Evolutionary conservation across 2,888 invertebrate species (phyloP), one percentile per base, ranked within the genome.

Genomic region (Sepioteuthis lessoniana): DNA sequence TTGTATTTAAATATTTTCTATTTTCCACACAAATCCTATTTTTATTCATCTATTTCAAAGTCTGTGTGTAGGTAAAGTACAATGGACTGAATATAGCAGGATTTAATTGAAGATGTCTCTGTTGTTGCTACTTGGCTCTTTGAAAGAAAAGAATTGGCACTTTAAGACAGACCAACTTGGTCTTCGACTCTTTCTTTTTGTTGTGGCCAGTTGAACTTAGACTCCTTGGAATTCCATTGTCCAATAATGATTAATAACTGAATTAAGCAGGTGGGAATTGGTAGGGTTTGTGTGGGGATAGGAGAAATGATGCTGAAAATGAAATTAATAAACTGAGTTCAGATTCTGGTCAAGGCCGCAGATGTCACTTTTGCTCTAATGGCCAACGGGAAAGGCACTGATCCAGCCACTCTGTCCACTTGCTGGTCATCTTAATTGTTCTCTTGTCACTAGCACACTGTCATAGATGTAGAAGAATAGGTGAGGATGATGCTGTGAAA

Each of bases 191-290:
- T 76, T 76, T 21, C 76, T 76, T 76, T 76, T 76, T 76, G 76
- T 76, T 76, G 76, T n/a, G 76, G 76, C n/a, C 76, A 76, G 76
- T n/a, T 76, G 76, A 76, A 76, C n/a, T 76, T 76, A n/a, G 76
- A 76, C 76, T 76, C n/a, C 76, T 76, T n/a, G 8, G 76, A 76
- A 76, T 76, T 76, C 76, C 31, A 76, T 76, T 76, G 76, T 76
- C 76, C 76, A 76, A 31, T 31, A 76, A 76, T 76, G 76, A 76
- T 76, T 76, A n/a, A 76, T 76, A 76, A 76, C 76, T 76, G 76
- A 76, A n/a, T 50, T n/a, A n/a, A 76, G 76, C 76, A 76, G 76
- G 76, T 76, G 76, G n/a, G 16, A 76, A 76, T 76, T 76, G 76
- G 76, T n/a, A 8, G 76, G n/a, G n/a, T 76, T 21, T 55, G 55